phyloP scores from a whole-genome alignment of 2,113 vertebrate genomes.

The Xiphophorus maculatus region DNA sequence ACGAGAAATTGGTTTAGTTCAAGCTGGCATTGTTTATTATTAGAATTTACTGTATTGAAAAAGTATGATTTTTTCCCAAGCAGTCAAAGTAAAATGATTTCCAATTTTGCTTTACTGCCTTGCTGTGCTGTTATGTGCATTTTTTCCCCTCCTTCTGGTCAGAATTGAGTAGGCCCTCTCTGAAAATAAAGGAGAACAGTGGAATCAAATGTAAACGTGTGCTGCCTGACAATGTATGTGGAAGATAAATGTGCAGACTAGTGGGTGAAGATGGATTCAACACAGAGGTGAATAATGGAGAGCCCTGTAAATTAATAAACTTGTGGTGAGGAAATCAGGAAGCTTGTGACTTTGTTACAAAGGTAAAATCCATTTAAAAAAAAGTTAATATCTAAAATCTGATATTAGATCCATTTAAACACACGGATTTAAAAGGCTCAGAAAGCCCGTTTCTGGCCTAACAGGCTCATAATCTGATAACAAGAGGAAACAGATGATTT shows the following conservation, averaged over 20 bases:
- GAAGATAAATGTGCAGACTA: background rate
- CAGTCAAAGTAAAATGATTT: background rate
- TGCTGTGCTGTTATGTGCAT: background rate
- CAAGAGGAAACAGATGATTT: background rate
- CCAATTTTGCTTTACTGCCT: background rate
- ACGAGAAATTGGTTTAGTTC: background rate
- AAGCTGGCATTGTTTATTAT: background rate
- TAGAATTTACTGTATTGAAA: background rate
- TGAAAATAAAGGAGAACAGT: background rate
- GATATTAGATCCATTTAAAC: background rate
- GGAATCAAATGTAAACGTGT: constrained; percentile 8
- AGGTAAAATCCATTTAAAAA: constrained; percentile 32
- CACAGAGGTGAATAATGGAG: constrained; percentile 9
- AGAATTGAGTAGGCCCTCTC: constrained; percentile 3
- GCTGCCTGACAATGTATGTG: constrained; percentile 14
- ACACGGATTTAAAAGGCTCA: background rate
- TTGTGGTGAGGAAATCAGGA: background rate
- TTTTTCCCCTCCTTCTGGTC: constrained; percentile 2
- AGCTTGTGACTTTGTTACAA: constrained; percentile 13
- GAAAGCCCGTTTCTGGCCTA: background rate
- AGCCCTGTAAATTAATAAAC: constrained; percentile 1
- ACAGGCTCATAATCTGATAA: background rate
- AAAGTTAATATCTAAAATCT: constrained; percentile 25
- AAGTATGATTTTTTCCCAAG: background rate
- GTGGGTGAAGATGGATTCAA: constrained; percentile 14